Conservation (phyloP, 2,888 invertebrate genomes). For the Chelonus formosanus region DNA sequence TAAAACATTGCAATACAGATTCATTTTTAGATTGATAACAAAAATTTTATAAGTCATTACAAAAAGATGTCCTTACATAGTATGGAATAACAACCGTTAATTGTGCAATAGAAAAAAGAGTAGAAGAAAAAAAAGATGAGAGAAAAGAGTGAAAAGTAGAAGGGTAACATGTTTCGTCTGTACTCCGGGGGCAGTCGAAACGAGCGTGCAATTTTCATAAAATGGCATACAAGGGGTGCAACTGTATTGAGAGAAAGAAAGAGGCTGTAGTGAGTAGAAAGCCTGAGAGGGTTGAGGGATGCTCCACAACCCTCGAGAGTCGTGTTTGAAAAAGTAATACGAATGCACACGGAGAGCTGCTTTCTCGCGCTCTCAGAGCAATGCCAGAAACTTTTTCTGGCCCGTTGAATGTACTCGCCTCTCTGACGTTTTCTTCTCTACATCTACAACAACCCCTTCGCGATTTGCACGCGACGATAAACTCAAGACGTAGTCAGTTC, state of each 20-base stretch:
- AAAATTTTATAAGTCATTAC: too few relatives aligned
- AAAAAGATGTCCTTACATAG: too few relatives aligned
- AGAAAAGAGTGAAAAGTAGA: slow-evolving; percentile 30
- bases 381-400: slow-evolving; percentile 43
- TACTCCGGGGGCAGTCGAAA: slow-evolving; percentile 47
- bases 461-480: slow-evolving; percentile 43
- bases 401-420: slow-evolving; percentile 33
- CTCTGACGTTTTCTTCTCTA: slow-evolving; percentile 35
- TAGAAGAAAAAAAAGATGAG: slow-evolving; percentile 26
- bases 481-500: slow-evolving; percentile 24
- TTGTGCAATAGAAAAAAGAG: slow-evolving; percentile 39
- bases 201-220: slow-evolving; percentile 58
- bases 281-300: slow-evolving; percentile 13
- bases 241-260: slow-evolving; percentile 25
- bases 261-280: slow-evolving; percentile 24
- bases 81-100: slow-evolving; percentile 55
- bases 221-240: slow-evolving; percentile 47
- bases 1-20: too few relatives aligned
- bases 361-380: slow-evolving; percentile 39
- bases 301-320: slow-evolving; percentile 30
- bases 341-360: slow-evolving; percentile 19
- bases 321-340: slow-evolving; percentile 53
- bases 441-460: slow-evolving; percentile 34
- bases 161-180: slow-evolving; percentile 50
- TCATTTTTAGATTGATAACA: too few relatives aligned